Conservation (phyloP, 2,797 vertebrate genomes). For the Danio aesculapii region DNA sequence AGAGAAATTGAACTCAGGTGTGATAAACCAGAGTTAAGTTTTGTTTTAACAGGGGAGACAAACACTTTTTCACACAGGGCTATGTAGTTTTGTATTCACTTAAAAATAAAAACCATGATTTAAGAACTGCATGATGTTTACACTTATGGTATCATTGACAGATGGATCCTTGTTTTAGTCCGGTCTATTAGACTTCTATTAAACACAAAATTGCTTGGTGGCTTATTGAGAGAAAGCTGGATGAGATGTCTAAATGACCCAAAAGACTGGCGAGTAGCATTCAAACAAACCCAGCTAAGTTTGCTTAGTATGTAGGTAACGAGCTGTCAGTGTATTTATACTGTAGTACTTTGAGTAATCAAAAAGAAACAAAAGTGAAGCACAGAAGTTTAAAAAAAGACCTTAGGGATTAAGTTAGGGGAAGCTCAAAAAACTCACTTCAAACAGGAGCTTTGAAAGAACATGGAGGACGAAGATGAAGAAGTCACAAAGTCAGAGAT, state of each 20-base stretch:
- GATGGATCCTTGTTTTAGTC: no score
- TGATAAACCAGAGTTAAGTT: no score
- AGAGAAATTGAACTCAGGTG: no score
- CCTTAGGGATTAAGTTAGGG: neutral
- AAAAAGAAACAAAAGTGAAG: constrained; percentile 11
- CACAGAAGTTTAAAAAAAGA: neutral
- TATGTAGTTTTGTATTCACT: no score
- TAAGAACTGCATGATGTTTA: no score
- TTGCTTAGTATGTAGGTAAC: constrained; percentile 1
- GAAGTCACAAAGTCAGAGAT: constrained; percentile 18
- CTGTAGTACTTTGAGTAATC: neutral
- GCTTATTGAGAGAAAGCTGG: neutral
- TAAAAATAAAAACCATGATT: no score
- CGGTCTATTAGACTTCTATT: no score
- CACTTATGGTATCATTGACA: no score
- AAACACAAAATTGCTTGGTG: no score
- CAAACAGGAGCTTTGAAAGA: constrained; percentile 12
- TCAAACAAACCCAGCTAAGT: neutral
- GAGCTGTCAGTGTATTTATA: constrained; percentile 1
- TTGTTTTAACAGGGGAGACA: no score
- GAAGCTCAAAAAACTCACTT: neutral
- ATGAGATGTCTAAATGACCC: neutral
- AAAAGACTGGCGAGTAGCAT: neutral
- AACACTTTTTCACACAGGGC: no score
- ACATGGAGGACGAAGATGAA: constrained; percentile 13